Base-by-base conservation (phyloP, 2,888 invertebrate genomes). In the Lycocerus yunnanus region DNA sequence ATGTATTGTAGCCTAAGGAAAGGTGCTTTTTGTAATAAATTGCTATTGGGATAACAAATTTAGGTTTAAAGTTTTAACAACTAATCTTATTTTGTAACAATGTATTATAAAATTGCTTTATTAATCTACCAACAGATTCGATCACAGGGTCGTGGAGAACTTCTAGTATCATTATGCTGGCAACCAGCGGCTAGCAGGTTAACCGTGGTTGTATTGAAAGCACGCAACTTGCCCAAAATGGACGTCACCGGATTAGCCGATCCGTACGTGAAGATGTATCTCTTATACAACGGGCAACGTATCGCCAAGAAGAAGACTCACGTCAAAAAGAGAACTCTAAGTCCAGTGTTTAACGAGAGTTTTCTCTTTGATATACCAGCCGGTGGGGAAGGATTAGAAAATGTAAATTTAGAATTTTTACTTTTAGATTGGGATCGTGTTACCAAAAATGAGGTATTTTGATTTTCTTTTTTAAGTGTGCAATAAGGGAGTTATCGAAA, bases 221-320 rank as follows among this genome's bases (percentile, higher is more conserved):
- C 99, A 10, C 92, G 97, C 81, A 98, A 98, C 88, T 90, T 99
- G 81, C 98, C 99, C 75, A 97, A 97, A 88, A 98, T 98, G 97
- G 98, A 98, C 88, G 96, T 98, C 79, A 97, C 97, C 69, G 98
- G 98, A 72, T 90, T 98, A 66, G 97, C 97, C 87, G 99, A 99
- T 90, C 99, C 99, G 73, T 97, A 92, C 88, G 98, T 99, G 67
- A 99, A 99, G 88, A 96, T 99, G 88, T 99, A 99, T 88, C 90
- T 99, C 82, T 90, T 98, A 71, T 97, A 95, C 89, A 97, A 99
- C 88, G 96, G 97, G n/a, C 98, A 98, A 86, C 93, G 98, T 79
- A 96, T 99, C 83, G 97, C 97, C 67, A 99, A 99, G 90, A 98
- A 98, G 91, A 98, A 99, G 90, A 99, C 99, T 0, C 98, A 98